A percentile compares a stretch with the other conserved stretches of the same genome.
These are phyloP conservation scores for Reinhardtius hippoglossoides DNA, from an alignment of 2,113 vertebrate genomes.

Conservation along the genomic window DNA sequence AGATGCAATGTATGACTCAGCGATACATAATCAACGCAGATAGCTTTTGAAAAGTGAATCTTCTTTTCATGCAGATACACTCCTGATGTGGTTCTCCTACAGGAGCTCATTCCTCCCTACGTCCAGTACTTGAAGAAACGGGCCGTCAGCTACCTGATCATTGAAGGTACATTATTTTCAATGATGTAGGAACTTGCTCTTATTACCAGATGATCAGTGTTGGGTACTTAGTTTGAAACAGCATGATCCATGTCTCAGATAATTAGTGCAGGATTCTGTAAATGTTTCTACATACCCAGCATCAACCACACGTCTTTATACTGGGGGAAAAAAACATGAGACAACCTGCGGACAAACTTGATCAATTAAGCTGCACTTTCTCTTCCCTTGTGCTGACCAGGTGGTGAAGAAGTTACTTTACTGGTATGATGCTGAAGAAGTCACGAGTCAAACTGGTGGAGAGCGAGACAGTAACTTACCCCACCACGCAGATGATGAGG, in stretches of 20 bases:
- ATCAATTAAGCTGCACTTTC: background rate
- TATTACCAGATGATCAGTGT: background rate
- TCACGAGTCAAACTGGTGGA: slow-evolving; percentile 87
- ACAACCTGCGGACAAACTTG: background rate
- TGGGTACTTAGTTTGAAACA: background rate
- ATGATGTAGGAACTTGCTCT: too few relatives aligned
- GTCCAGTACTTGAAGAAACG: slow-evolving; percentile 87
- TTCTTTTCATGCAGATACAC: slow-evolving; percentile 85
- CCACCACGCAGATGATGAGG: slow-evolving; percentile 92
- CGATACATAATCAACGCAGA: background rate
- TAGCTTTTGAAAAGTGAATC: background rate
- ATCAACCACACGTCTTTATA: too few relatives aligned
- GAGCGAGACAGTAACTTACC: slow-evolving; percentile 87
- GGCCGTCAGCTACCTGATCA: slow-evolving; percentile 87
- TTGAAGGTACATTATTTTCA: slow-evolving; percentile 82
- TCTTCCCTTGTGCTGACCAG: slow-evolving; percentile 74
- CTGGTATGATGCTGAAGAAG: slow-evolving; percentile 93
- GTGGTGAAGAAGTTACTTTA: slow-evolving; percentile 90
- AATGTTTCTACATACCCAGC: background rate
- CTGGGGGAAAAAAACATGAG: background rate
- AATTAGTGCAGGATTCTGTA: background rate
- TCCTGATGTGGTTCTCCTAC: slow-evolving; percentile 94
- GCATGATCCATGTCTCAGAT: background rate
- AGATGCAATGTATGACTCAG: background rate
- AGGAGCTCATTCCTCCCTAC: slow-evolving; percentile 90